Percentiles rank a stretch among this genome's conserved stretches.
These are phyloP conservation scores for Fukomys damarensis DNA, from an alignment of 2,113 vertebrate genomes.

Conservation along the genomic window DNA sequence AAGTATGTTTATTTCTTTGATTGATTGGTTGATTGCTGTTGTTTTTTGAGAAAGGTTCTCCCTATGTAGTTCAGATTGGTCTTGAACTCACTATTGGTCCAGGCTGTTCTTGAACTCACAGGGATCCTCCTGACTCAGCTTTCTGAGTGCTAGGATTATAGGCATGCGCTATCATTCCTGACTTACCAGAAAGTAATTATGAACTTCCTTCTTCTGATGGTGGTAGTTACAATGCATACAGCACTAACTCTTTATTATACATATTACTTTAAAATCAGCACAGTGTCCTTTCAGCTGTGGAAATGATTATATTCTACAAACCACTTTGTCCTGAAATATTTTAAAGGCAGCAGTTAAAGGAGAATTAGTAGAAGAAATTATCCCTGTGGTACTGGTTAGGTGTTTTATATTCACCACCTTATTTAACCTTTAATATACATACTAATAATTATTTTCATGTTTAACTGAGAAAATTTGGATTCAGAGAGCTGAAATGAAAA, in stretches of 20 bases:
- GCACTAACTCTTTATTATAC: conserved; percentile 28
- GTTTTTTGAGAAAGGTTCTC: not conserved
- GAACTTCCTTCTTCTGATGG: not conserved
- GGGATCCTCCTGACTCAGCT: not conserved
- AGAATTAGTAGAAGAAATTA: not conserved
- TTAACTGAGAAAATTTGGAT: not conserved
- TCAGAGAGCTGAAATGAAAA: not conserved
- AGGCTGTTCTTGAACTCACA: not conserved
- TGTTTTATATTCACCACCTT: not conserved
- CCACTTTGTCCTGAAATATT: not conserved
- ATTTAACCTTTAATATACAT: not conserved
- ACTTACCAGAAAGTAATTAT: not conserved
- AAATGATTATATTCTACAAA: not conserved
- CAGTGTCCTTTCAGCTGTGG: not conserved
- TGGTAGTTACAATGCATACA: conserved; percentile 23
- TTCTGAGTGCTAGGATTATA: not conserved
- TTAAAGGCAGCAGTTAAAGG: not conserved
- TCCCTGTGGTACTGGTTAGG: not conserved
- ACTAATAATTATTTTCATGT: not conserved
- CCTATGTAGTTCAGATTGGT: not conserved
- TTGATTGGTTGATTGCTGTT: not conserved
- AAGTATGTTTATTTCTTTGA: not conserved
- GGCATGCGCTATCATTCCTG: not conserved
- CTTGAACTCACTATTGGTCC: not conserved
- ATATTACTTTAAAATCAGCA: conserved; percentile 69